Evolutionary conservation across 1,140 invertebrate genomes (phyloP), one percentile per base, ranked within the genome.

Genomic region (Steinernema feltiae): DNA sequence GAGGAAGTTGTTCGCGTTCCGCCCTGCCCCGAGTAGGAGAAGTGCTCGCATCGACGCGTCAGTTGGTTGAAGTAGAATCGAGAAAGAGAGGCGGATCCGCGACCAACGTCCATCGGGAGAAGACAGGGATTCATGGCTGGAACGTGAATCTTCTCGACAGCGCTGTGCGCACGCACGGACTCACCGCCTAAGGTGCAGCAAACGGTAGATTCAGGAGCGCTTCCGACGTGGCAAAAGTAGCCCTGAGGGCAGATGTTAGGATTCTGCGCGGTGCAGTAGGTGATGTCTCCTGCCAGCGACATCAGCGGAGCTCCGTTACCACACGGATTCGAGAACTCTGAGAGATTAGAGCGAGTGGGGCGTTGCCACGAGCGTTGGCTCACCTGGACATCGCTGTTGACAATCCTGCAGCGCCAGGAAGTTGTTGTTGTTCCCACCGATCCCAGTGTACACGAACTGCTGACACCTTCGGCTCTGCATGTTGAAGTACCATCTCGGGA

Each of bases 391-490:
- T 89, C 35, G 35, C 77, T 92, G 87, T 83, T 93, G 90, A 32
- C 93, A 94, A 73, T 92, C 91, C 84, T 94, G 92, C 80, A 91
- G 90, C 0, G 92, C 91, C 1, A 90, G 84, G 87, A 92, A 94
- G 82, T 91, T 89, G 82, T 94, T 94, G 15, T 90, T 90, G 82
- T 93, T 94, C 63, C 92, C 93, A 69, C 90, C 90, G 83, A 92
- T 94, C 3, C 93, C 92, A 7, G 91, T 90, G 83, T 92, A 94
- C 1, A 89, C 87, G 84, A 93, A 93, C 24, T 90, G 89, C 29
- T 89, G 88, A 82, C 92, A 93, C 1, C 87, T 81, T 48, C 91
- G 90, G 1, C 89, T 89, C 0, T 87, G 84, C 17, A 84, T 81
- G 72, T 94, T 92, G 80, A 91, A 94, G 84, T 91, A 93, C 71